These are phyloP conservation scores for Petrocephalus schoutedeni DNA, from an alignment of 2,797 vertebrate genomes.

Conservation along the genomic window DNA sequence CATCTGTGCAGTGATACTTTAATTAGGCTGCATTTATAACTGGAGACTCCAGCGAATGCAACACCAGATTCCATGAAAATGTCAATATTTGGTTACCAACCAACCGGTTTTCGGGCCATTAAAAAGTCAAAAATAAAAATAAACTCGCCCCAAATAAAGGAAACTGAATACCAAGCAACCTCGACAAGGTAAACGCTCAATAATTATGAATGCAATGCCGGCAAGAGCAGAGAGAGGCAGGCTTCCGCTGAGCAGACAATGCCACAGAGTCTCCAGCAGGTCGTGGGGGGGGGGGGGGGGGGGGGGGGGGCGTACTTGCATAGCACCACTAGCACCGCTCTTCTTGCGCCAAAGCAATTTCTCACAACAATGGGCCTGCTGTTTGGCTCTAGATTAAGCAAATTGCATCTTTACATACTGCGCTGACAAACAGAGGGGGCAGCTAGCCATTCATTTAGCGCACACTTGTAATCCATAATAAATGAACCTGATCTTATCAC, in stretches of 20 bases:
- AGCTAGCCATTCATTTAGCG: conserved; percentile 31
- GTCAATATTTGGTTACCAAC: neutral
- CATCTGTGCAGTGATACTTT: neutral
- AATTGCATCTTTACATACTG: conserved; percentile 29
- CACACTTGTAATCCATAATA: conserved; percentile 39
- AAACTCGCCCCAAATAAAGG: neutral
- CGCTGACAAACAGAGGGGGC: conserved; percentile 9
- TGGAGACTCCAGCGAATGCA: neutral
- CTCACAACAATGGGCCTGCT: conserved; percentile 51
- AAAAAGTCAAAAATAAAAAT: neutral
- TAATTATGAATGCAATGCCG: neutral
- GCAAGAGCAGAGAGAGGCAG: no score
- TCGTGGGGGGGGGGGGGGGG: neutral
- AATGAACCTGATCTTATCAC: neutral
- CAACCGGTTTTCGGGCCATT: neutral
- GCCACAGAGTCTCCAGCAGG: neutral
- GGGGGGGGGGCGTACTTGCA: neutral
- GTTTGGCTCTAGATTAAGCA: conserved; percentile 53
- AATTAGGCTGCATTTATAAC: neutral
- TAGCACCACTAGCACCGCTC: conserved; percentile 33
- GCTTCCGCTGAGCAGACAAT: neutral
- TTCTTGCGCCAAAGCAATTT: conserved; percentile 62
- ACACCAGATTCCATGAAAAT: neutral
- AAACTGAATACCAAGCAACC: neutral
- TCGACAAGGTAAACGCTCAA: neutral